These are phyloP conservation scores for Antedon mediterranea DNA, from an alignment of 53 echinoderm and acorn worm species.

Conservation along the genomic window DNA sequence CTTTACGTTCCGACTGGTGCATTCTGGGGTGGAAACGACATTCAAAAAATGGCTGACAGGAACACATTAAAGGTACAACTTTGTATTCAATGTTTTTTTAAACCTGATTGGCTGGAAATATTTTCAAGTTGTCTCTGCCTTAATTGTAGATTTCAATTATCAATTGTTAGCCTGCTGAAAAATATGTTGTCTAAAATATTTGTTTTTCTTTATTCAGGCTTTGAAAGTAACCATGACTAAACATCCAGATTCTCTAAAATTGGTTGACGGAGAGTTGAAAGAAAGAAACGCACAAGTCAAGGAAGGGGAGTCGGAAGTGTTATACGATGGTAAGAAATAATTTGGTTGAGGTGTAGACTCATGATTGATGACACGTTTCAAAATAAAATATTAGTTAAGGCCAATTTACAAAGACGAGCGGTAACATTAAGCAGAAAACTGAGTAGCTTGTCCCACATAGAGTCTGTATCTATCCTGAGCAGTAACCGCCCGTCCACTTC, in stretches of 20 bases:
- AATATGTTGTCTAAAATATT: neutral
- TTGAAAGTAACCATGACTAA: slow-evolving; percentile 85
- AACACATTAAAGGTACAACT: slow-evolving; percentile 77
- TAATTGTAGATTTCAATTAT: too few relatives aligned
- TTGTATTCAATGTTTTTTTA: too few relatives aligned
- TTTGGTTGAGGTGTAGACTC: too few relatives aligned
- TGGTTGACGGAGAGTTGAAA: slow-evolving; percentile 63
- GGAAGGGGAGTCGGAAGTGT: slow-evolving; percentile 16
- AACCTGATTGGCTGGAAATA: too few relatives aligned
- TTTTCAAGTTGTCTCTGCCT: neutral
- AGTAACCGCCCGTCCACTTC: too few relatives aligned
- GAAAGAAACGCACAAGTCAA: slow-evolving; percentile 44
- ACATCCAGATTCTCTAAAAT: slow-evolving; percentile 56
- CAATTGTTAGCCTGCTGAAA: too few relatives aligned
- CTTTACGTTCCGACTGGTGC: slow-evolving; percentile 86
- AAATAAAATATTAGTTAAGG: too few relatives aligned
- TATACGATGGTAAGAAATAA: slow-evolving; percentile 65
- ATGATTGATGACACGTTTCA: too few relatives aligned
- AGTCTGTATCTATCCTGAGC: too few relatives aligned
- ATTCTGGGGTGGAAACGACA: slow-evolving; percentile 88
- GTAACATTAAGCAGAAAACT: too few relatives aligned
- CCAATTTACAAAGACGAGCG: too few relatives aligned
- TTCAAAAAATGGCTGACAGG: slow-evolving; percentile 94
- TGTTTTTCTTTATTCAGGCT: slow-evolving; percentile 19
- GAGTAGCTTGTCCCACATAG: too few relatives aligned